Conservation (phyloP, 2,113 vertebrate genomes). For the Lasiurus cinereus region DNA sequence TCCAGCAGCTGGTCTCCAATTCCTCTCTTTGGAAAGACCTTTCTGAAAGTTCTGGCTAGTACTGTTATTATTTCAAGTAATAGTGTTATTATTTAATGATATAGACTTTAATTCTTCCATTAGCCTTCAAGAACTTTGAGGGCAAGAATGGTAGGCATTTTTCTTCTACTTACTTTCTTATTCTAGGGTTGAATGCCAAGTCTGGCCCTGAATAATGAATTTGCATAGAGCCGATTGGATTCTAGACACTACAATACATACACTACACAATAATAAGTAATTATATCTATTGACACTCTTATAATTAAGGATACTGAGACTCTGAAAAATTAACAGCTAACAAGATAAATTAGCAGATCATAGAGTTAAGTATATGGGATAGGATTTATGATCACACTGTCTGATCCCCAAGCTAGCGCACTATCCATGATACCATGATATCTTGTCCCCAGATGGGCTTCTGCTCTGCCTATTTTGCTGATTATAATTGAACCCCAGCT, state of each 20-base stretch:
- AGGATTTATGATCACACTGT: neutral
- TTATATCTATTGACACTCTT: neutral
- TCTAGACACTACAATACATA: neutral
- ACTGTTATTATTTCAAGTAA: neutral
- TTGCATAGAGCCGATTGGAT: neutral
- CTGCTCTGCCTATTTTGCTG: neutral
- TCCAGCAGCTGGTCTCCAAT: neutral
- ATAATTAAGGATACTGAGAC: neutral
- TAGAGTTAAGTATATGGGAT: neutral
- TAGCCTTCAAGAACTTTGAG: neutral
- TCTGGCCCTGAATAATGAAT: neutral
- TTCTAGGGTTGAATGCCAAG: neutral
- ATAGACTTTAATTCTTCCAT: neutral
- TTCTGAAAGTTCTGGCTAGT: neutral
- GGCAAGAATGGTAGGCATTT: neutral
- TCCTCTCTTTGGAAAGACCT: neutral
- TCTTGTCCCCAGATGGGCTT: neutral
- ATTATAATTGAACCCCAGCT: neutral
- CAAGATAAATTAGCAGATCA: neutral
- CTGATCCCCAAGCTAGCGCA: neutral
- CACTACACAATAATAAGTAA: neutral
- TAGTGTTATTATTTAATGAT: neutral
- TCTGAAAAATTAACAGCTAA: neutral
- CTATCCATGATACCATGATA: neutral
- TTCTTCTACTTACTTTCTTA: neutral